Conservation (phyloP, 2,888 invertebrate genomes). For the Perizoma flavofasciatum region DNA sequence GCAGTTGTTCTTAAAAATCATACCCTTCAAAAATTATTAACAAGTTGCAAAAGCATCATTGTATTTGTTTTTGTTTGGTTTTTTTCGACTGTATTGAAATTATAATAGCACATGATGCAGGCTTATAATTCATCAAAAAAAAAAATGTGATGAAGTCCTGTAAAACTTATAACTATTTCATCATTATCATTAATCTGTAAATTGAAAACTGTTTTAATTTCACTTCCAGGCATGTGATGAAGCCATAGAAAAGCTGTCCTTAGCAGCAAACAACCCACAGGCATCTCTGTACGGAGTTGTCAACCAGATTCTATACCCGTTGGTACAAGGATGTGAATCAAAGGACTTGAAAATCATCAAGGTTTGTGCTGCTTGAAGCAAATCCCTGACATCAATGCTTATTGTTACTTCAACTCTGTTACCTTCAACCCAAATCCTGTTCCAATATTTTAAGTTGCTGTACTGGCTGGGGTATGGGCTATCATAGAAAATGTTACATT, state of each 20-base stretch:
- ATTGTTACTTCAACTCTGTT: too few relatives aligned
- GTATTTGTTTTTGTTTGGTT: not conserved
- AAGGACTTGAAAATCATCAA: constrained; percentile 98
- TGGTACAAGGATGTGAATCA: constrained; percentile 98
- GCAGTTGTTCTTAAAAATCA: not conserved
- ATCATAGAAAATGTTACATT: too few relatives aligned
- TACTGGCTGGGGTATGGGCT: too few relatives aligned
- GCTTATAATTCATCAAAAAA: too few relatives aligned
- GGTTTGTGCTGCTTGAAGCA: constrained; percentile 69
- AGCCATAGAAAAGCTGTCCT: constrained; percentile 94
- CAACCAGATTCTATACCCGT: constrained; percentile 97
- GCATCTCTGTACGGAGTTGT: constrained; percentile 94
- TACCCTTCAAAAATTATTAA: not conserved
- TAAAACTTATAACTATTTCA: too few relatives aligned
- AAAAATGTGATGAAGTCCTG: too few relatives aligned
- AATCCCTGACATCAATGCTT: not conserved
- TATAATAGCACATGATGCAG: not conserved
- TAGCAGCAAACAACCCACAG: constrained; percentile 89
- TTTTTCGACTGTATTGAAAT: not conserved
- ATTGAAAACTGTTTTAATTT: not conserved
- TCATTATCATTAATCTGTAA: too few relatives aligned
- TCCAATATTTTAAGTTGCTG: too few relatives aligned
- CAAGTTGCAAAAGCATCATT: not conserved
- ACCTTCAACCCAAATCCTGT: too few relatives aligned
- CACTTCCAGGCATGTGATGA: constrained; percentile 95